Conservation (phyloP, 92 coral and sea anemone species). For the Palythoa grandiflora region DNA sequence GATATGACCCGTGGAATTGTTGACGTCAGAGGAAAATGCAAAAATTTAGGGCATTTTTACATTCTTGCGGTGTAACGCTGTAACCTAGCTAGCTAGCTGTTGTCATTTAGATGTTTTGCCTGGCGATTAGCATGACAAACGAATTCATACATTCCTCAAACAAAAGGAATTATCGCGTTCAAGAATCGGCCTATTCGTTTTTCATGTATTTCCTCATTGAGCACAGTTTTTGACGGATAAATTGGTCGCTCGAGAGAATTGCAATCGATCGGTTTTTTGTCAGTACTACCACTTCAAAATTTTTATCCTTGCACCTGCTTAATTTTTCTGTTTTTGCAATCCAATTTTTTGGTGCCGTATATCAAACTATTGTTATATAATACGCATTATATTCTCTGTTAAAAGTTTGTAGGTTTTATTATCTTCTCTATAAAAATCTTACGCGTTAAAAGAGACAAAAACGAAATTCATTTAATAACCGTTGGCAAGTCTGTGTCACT, state of each 20-base stretch:
- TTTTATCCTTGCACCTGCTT: conserved; percentile 68
- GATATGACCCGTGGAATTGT: conserved; percentile 72
- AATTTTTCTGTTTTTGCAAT: conserved; percentile 40
- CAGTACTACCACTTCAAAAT: conserved; percentile 41
- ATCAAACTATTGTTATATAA: conserved; percentile 55
- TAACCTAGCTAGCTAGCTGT: conserved; percentile 90
- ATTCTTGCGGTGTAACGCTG: conserved; percentile 84
- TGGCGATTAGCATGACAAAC: conserved; percentile 91
- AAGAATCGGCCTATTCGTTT: conserved; percentile 60
- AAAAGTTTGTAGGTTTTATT: conserved; percentile 71
- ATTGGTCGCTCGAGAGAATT: conserved; percentile 42
- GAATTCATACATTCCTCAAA: conserved; percentile 77
- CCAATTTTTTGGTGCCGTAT: conserved; percentile 49
- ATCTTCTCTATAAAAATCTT: conserved; percentile 60
- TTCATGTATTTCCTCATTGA: conserved; percentile 45
- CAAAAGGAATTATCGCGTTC: conserved; percentile 82
- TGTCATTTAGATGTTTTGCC: conserved; percentile 70
- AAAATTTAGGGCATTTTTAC: conserved; percentile 73
- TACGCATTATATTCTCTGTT: conserved; percentile 66
- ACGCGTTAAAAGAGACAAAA: conserved; percentile 68
- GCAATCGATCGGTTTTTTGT: conserved; percentile 32
- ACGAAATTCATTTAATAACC: conserved; percentile 79
- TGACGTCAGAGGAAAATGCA: conserved; percentile 77
- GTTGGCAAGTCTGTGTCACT: conserved; percentile 85
- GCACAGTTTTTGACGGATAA: conserved; percentile 52